Percentiles rank a stretch among this genome's conserved stretches.
Evolutionary conservation across 1,140 invertebrate species (phyloP).

Genomic region (Tetramorium alpestre): DNA sequence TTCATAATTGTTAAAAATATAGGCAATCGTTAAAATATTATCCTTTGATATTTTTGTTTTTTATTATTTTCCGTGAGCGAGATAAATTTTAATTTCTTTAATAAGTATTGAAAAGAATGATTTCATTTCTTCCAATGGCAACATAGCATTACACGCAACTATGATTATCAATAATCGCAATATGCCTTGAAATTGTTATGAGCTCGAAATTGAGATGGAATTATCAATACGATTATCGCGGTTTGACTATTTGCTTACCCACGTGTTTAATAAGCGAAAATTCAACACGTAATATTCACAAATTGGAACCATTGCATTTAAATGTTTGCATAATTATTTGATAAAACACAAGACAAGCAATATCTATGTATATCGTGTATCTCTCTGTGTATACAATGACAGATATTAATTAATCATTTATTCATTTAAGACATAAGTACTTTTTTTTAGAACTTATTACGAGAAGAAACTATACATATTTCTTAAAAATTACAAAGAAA

Average conservation of each 20-base stretch:
- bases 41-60: background rate
- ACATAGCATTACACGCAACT: background rate
- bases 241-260: background rate
- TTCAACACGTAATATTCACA: background rate
- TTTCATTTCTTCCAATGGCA: background rate
- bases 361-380: background rate
- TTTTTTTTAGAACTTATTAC: background rate
- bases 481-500: background rate
- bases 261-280: slow-evolving; percentile 32
- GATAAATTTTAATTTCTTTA: background rate
- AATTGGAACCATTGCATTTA: background rate
- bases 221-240: slow-evolving; percentile 24
- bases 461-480: background rate
- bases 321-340: background rate
- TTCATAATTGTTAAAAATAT: background rate
- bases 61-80: background rate
- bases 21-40: background rate
- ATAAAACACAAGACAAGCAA: background rate
- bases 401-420: background rate
- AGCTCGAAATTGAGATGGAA: slow-evolving; percentile 4
- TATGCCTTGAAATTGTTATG: slow-evolving; percentile 8
- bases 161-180: slow-evolving; percentile 24
- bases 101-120: background rate
- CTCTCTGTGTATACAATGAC: background rate
- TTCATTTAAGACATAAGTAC: background rate